Evolutionary conservation across 2,113 vertebrate genomes (phyloP), one percentile per base, ranked within the genome.

Genomic region (Vulpes vulpes): DNA sequence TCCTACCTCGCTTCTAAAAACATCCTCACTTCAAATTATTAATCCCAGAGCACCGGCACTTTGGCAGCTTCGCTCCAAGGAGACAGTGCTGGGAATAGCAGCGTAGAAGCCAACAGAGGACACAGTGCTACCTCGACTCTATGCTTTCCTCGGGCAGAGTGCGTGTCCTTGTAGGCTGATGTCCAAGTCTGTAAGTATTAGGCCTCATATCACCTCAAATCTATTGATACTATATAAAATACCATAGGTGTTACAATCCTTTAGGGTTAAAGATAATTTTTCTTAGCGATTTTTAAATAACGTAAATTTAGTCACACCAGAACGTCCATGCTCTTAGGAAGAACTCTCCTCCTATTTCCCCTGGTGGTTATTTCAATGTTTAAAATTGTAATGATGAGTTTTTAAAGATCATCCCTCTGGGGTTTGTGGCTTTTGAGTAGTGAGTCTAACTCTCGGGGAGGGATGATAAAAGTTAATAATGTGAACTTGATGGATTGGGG

Each of bases 1-100:
- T 95, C 98, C 98, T 88, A 98, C 98, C 76, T 95, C 2, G 20
- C 60, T 98, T 97, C 98, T 97, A 98, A 98, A 98, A 98, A 80
- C 95, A 94, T 96, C 90, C 76, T 94, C 88, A 60, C 81, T 53
- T 95, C 94, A 92, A 97, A 98, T 98, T 96, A 97, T 98, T 96
- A 97, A 97, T 97, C 97, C 84, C 64, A 49, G 96, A 96, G 84
- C 91, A 92, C 49, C 80, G 27, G 60, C 71, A 71, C 71, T 57
- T 89, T 22, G 43, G 65, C 71, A 95, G 32, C 95, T 79, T 96
- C 69, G 20, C 89, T 76, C 89, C 49, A 7, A 95, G 92, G 93
- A 97, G 96, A 90, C 94, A 82, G 81, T 0, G 32, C 96, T 94
- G 73, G 97, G 95, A 95, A 97, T 92, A 96, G 96, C 14, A 57